Base-by-base conservation (phyloP, 2,888 invertebrate species). In the Dichetophora obliterata region DNA sequence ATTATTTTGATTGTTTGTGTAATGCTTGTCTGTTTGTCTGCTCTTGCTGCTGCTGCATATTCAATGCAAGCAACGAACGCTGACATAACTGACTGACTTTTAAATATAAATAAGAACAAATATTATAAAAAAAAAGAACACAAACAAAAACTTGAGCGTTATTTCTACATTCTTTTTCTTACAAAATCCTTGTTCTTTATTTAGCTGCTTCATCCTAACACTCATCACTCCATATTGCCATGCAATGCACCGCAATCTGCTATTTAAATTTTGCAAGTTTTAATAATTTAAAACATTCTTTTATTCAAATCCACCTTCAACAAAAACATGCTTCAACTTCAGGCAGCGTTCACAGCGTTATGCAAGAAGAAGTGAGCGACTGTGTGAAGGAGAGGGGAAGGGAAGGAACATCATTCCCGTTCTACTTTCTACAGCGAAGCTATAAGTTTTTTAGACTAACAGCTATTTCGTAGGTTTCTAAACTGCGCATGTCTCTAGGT, bases 241-340 rank as follows among this genome's bases (percentile, higher is more conserved):
- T 69, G 27, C 69, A 31, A 50, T 31, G 57, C 57, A 22, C 52
- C 54, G n/a, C 70, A 31, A 52, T 70, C 8, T 70, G 31, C 31
- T 54, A 34, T 48, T 34, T 34, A 43, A 66, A 27, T 43, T 66
- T 66, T 66, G 43, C 43, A 37, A 48, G 14, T 66, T 66, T 66
- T 66, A 66, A 66, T 66, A 66, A 66, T 66, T 66, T 66, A 66
- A 66, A 66, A 48, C 43, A 43, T 37, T 22, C 66, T 66, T 66
- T 48, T 22, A 43, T 11, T n/a, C 48, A 22, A 66, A 66, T 43
- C 66, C n/a, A 14, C 14, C 43, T 66, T 9, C 19, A 22, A 11
- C 16, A 16, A 6, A 11, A 24, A 9, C 24, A 61, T n/a, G 61
- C 61, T 61, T 24, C 61, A 8, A 16, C 27, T 22, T 14, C 22